Evolutionary conservation across 1,140 invertebrate species (phyloP).

Genomic region (Rhopalosiphum padi): DNA sequence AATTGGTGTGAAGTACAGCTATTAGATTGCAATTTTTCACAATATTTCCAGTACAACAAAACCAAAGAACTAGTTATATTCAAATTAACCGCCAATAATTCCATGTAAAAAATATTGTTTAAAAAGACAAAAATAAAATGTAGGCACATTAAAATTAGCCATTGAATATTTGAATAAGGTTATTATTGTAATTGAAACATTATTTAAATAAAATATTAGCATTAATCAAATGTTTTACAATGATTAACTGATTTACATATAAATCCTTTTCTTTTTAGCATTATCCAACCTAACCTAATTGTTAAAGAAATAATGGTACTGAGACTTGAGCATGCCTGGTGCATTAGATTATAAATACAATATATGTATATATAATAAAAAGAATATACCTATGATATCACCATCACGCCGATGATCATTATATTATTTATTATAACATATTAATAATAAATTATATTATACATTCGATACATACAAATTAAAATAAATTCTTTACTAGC

Average conservation of each 20-base stretch:
- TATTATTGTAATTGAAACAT: background rate
- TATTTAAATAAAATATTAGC: background rate
- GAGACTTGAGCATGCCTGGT: too few relatives aligned
- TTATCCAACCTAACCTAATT: background rate
- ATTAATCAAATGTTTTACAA: background rate
- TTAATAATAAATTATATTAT: background rate
- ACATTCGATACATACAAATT: background rate
- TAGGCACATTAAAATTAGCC: too few relatives aligned
- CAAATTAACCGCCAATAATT: slow-evolving; percentile 66
- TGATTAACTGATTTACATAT: background rate
- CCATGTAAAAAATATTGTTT: background rate
- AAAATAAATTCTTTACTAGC: background rate
- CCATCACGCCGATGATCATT: background rate
- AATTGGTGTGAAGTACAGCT: slow-evolving; percentile 70
- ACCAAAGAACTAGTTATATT: slow-evolving; percentile 79
- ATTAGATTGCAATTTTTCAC: slow-evolving; percentile 76
- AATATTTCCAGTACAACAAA: slow-evolving; percentile 83
- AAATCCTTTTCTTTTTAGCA: background rate
- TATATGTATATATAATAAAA: background rate
- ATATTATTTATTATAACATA: background rate
- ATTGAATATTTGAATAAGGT: background rate
- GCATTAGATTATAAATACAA: background rate
- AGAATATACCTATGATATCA: background rate
- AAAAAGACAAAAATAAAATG: background rate
- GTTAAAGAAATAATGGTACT: background rate